Conservation (phyloP, 2,888 invertebrate genomes). For the Blastobasis lacticolella region DNA sequence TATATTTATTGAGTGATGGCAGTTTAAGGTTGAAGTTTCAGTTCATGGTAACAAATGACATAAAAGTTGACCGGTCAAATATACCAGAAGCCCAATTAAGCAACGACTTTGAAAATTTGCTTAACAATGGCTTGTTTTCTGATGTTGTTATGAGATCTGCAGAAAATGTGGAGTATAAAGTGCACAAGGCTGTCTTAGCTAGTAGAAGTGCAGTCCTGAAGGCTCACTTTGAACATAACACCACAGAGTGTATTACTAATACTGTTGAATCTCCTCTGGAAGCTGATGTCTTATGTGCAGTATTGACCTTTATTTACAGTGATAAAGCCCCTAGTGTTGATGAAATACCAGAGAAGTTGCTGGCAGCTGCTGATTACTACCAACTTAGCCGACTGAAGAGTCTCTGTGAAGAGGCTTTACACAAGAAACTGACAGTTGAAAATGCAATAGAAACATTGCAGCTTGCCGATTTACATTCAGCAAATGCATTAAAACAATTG, state of each 20-base stretch:
- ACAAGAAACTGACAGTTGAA: constrained; percentile 57
- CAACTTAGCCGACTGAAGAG: constrained; percentile 55
- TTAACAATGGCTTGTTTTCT: constrained; percentile 52
- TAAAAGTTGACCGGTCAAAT: constrained; percentile 44
- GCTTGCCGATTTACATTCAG: constrained; percentile 59
- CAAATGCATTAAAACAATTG: constrained; percentile 43
- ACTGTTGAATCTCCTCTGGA: constrained; percentile 53
- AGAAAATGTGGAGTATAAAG: constrained; percentile 51
- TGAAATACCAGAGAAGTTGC: constrained; percentile 56
- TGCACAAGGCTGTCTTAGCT: constrained; percentile 60
- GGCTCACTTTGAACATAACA: constrained; percentile 64
- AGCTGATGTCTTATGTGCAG: constrained; percentile 53
- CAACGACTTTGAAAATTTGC: constrained; percentile 54
- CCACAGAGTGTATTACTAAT: constrained; percentile 54
- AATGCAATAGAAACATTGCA: constrained; percentile 62
- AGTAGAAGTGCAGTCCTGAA: constrained; percentile 58
- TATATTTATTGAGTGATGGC: constrained; percentile 51
- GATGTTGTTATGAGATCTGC: constrained; percentile 59
- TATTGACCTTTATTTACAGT: constrained; percentile 57
- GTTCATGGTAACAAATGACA: constrained; percentile 58
- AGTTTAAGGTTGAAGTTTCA: constrained; percentile 57
- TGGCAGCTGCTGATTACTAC: constrained; percentile 64
- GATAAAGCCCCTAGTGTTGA: constrained; percentile 60
- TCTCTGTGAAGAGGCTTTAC: constrained; percentile 58
- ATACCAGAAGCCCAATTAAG: constrained; percentile 50